Conservation (phyloP, 2,888 invertebrate genomes). For the Teleogryllus oceanicus region DNA sequence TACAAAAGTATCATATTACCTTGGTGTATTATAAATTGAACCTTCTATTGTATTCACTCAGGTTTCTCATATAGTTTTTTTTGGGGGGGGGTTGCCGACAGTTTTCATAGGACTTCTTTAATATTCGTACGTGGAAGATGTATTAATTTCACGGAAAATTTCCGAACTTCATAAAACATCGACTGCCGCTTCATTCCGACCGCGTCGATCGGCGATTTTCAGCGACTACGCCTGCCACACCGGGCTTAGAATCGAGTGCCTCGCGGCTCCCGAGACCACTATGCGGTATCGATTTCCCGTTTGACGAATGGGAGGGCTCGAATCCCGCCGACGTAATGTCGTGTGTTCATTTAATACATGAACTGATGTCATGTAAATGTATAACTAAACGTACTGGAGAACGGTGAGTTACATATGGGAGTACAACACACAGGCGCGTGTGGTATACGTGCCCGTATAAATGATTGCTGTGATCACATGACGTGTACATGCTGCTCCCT, state of each 20-base stretch:
- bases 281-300: background rate
- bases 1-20: too few species aligned
- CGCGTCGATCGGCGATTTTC: too few species aligned
- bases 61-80: too few species aligned
- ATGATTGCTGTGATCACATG: conserved; percentile 10
- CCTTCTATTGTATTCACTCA: too few species aligned
- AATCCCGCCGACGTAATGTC: background rate
- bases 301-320: conserved; percentile 7
- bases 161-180: too few species aligned
- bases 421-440: conserved; percentile 7
- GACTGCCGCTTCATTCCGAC: too few species aligned
- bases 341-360: conserved; percentile 2
- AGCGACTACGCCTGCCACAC: too few species aligned
- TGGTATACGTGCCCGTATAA: background rate
- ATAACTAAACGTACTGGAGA: background rate
- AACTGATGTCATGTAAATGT: conserved; percentile 18
- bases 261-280: background rate
- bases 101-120: too few species aligned
- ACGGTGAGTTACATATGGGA: conserved; percentile 18
- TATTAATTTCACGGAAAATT: too few species aligned
- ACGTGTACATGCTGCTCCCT: background rate
- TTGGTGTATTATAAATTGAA: too few species aligned
- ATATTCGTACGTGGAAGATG: too few species aligned
- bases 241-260: background rate
- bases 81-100: too few species aligned